These are phyloP conservation scores for Epinephelus lanceolatus DNA, from an alignment of 2,113 vertebrate genomes.

Conservation along the genomic window DNA sequence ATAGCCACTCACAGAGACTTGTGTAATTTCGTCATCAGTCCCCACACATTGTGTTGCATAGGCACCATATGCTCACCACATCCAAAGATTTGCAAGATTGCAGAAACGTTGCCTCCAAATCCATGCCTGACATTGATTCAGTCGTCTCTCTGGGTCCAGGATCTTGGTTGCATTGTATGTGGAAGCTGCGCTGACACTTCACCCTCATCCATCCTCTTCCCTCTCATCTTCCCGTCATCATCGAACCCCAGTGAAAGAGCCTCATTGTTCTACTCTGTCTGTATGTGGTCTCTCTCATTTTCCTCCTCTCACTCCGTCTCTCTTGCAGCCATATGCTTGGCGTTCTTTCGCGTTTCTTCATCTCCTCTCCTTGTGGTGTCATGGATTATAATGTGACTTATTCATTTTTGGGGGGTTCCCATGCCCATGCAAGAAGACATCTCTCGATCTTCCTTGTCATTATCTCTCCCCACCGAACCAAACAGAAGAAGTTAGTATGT, in stretches of 20 bases:
- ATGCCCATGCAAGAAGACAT: constrained; percentile 55
- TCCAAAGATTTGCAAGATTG: constrained; percentile 32
- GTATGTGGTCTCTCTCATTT: constrained; percentile 47
- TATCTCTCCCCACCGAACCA: constrained; percentile 52
- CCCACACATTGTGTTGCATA: background rate
- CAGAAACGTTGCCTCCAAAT: constrained; percentile 23
- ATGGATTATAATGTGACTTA: constrained; percentile 75
- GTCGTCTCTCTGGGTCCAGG: background rate
- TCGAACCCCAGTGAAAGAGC: constrained; percentile 68
- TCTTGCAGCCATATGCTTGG: constrained; percentile 59
- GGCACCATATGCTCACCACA: constrained; percentile 38
- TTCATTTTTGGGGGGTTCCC: constrained; percentile 65
- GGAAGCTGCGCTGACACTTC: constrained; percentile 36
- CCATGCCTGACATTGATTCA: constrained; percentile 19
- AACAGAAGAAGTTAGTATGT: constrained; percentile 56
- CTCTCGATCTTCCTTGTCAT: constrained; percentile 47
- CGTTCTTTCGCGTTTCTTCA: constrained; percentile 46
- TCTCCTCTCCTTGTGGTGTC: constrained; percentile 71
- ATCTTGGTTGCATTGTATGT: background rate
- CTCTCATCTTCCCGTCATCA: constrained; percentile 59
- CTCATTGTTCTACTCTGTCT: constrained; percentile 72
- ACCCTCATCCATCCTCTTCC: constrained; percentile 41
- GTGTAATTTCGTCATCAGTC: constrained; percentile 28
- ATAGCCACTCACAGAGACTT: constrained; percentile 8
- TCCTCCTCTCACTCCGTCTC: constrained; percentile 16